Conservation (phyloP, 2,888 invertebrate species). For the Hypomecis atomaria region DNA sequence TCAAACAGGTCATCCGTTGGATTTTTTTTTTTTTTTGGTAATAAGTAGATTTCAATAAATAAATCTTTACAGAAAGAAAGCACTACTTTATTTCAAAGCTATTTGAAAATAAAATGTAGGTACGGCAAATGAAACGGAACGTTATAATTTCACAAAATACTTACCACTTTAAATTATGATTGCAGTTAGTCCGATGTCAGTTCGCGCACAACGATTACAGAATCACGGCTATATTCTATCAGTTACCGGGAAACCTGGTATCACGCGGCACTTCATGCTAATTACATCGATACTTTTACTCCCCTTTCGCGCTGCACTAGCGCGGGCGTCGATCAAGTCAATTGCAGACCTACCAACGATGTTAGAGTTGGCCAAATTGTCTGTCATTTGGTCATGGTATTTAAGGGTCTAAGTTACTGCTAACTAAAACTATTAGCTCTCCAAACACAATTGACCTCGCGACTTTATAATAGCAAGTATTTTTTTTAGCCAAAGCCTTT, state of each 20-base stretch:
- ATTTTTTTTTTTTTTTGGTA: too few relatives aligned
- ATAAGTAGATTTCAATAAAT: too few relatives aligned
- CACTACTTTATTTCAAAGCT: too few relatives aligned
- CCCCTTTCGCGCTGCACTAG: conserved; percentile 53
- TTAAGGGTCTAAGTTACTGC: too few relatives aligned
- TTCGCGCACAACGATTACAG: conserved; percentile 24
- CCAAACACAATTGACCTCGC: too few relatives aligned
- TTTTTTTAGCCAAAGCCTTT: too few relatives aligned
- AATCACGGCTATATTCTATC: conserved; percentile 39
- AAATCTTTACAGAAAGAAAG: too few relatives aligned
- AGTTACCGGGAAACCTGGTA: conserved; percentile 39
- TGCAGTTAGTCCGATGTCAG: conserved; percentile 17
- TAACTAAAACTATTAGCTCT: too few relatives aligned
- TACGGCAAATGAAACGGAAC: not conserved
- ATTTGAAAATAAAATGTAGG: too few relatives aligned
- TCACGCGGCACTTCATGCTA: conserved; percentile 50
- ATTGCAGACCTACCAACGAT: conserved; percentile 36
- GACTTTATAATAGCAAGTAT: too few relatives aligned
- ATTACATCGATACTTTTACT: conserved; percentile 52
- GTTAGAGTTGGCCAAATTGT: not conserved
- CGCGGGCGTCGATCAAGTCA: conserved; percentile 51
- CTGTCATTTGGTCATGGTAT: too few relatives aligned
- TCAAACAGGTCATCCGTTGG: too few relatives aligned
- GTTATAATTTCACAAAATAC: conserved; percentile 4
- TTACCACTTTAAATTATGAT: conserved; percentile 1